Base-by-base conservation (phyloP, 2,888 invertebrate species). In the Drosophila borborema region DNA sequence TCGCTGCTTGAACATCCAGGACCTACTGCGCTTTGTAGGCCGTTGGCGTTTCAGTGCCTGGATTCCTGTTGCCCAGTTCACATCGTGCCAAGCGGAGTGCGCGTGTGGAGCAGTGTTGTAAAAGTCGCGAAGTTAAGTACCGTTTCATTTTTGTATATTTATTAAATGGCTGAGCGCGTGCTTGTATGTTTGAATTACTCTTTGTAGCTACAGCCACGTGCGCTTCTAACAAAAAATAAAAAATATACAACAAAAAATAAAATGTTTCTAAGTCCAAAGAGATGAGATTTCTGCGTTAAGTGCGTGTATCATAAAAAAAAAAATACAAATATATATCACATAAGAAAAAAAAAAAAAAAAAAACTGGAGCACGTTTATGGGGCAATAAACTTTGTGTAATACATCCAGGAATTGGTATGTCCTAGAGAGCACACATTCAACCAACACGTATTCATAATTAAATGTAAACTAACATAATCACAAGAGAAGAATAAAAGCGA, bases 21-120 rank as follows among this genome's bases (percentile, higher is more conserved):
- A 88, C 72, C 65, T 73, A 72, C 72, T 78, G 66, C 74, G 78
- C 58, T 68, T 65, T 71, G 53, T 62, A 59, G 81, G 69, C 64
- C 69, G 79, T 48, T 68, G 48, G 54, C 49, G 49, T 72, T 82
- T 91, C 85, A 92, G 92, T 92, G 92, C 92, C 92, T 91, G 92
- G 92, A 92, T 92, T 87, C 91, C 90, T 92, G 91, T 91, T 92
- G 91, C 85, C 88, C 84, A 86, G 92, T 89, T 85, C 80, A 90
- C 79, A 77, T 70, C 81, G 86, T 80, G 81, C 66, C 69, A 49
- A 68, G 74, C 81, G 80, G 66, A 72, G 74, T 72, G 72, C 58
- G 75, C 74, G 75, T 68, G 43, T 64, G 59, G 45, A 36, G 49
- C 61, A 70, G 61, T 72, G 65, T 65, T 65, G 73, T 68, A 74